phyloP scores from a whole-genome alignment of 2,113 vertebrate species.

The Lepisosteus osseus region DNA sequence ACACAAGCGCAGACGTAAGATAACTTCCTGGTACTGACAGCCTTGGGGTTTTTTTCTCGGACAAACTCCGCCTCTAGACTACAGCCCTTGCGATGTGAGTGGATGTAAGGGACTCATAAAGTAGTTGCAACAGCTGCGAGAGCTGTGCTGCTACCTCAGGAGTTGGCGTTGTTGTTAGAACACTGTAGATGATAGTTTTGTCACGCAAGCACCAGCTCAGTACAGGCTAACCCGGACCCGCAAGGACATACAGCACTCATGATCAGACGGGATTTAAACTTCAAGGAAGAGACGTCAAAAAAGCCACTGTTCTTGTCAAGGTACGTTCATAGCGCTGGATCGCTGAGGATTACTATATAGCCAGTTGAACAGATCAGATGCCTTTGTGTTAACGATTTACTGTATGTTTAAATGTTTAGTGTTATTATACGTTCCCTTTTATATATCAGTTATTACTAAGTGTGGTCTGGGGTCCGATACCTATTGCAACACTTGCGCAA shows the following conservation, averaged over 20 bases:
- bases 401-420: too few relatives aligned
- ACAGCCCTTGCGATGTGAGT: conserved; percentile 44
- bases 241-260: conserved; percentile 42
- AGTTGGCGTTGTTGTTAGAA: conserved; percentile 24
- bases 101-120: conserved; percentile 31
- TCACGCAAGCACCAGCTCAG: conserved; percentile 25
- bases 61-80: conserved; percentile 47
- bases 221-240: conserved; percentile 39
- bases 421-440: too few relatives aligned
- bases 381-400: too few relatives aligned
- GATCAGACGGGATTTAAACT: conserved; percentile 48
- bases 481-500: too few relatives aligned
- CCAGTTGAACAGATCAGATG: too few relatives aligned
- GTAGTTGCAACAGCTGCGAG: conserved; percentile 38
- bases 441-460: too few relatives aligned
- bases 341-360: too few relatives aligned
- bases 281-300: conserved; percentile 31
- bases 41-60: background rate
- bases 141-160: conserved; percentile 22
- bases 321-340: too few relatives aligned
- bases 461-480: too few relatives aligned
- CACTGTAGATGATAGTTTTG: conserved; percentile 33
- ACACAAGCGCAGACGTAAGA: conserved; percentile 18
- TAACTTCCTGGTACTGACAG: conserved; percentile 47
- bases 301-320: too few relatives aligned